A percentile compares a stretch with the other conserved stretches of the same genome.
phyloP scores from a whole-genome alignment of 2,797 vertebrate genomes.

The Synanceia verrucosa region DNA sequence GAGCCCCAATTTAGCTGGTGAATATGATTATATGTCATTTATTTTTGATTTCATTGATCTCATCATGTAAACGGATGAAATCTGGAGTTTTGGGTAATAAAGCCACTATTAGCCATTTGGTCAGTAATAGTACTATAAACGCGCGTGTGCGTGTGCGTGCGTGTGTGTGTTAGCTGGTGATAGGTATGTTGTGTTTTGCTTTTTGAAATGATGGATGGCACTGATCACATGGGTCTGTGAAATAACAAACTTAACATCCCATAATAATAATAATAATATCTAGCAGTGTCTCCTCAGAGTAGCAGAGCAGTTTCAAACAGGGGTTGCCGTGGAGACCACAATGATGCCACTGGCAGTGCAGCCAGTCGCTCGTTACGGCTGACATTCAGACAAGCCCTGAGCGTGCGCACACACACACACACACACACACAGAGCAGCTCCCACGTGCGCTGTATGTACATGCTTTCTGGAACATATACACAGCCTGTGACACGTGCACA shows the following conservation, averaged over 20 bases:
- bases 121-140: too few relatives aligned
- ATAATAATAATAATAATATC: conserved; percentile 33
- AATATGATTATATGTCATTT: too few relatives aligned
- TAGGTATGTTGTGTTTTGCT: not conserved
- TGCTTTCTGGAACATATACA: conserved; percentile 15
- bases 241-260: conserved; percentile 14
- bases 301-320: conserved; percentile 33
- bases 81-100: too few relatives aligned
- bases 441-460: conserved; percentile 20
- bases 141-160: too few relatives aligned
- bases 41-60: too few relatives aligned
- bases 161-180: not conserved
- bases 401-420: not conserved
- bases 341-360: conserved; percentile 21
- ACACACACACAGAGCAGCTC: not conserved
- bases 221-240: not conserved
- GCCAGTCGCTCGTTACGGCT: conserved; percentile 35
- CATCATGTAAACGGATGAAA: too few relatives aligned
- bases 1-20: too few relatives aligned
- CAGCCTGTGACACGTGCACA: conserved; percentile 31
- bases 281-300: conserved; percentile 13
- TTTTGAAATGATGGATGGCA: too few relatives aligned
- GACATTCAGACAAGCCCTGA: conserved; percentile 60
- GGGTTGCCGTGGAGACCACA: conserved; percentile 61
- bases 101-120: too few relatives aligned